Evolutionary conservation across 2,888 invertebrate genomes (phyloP), one percentile per base, ranked within the genome.

Genomic region (Parnassius mnemosyne): DNA sequence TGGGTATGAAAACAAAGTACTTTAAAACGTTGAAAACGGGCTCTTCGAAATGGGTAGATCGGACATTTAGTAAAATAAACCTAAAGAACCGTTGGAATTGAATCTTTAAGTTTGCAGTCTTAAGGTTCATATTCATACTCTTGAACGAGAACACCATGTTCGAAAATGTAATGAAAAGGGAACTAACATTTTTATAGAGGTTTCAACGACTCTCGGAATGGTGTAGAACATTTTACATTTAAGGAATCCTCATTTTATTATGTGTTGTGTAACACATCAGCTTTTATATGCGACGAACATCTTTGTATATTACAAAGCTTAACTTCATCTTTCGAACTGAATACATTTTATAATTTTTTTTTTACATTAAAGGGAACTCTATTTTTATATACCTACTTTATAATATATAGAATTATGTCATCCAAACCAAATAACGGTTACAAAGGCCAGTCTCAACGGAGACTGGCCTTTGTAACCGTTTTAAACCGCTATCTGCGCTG

Each of bases 111-210:
- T 5, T 20, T 53, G 42, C 46, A 42, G 1, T 54, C 42, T 55
- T 74, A 82, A 64, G 70, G 83, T 74, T 59, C 67, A 72, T 66
- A 77, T 78, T 81, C 53, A 72, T 63, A 44, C 69, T 73, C 61
- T 56, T 50, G 41, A 44, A 46, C 53, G 55, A 67, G 65, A 70
- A 75, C 75, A 75, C 78, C 74, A 78, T 75, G 79, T 77, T 78
- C 79, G 78, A 73, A 82, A 85, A 84, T 83, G 87, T 87, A 89
- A 88, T 89, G 89, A 87, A 88, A 89, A 81, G 83, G 79, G 83
- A 87, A 81, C 85, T 87, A 87, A 89, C 88, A 87, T 89, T 89
- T 89, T 89, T 89, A 89, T 89, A 85, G 89, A 83, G 87, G 87
- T 85, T 87, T 81, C 84, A 89, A 89, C 88, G 89, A 84, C 82